Evolutionary conservation across 2,888 invertebrate genomes (phyloP), one percentile per base, ranked within the genome.

Genomic region (Osedax frankpressi): DNA sequence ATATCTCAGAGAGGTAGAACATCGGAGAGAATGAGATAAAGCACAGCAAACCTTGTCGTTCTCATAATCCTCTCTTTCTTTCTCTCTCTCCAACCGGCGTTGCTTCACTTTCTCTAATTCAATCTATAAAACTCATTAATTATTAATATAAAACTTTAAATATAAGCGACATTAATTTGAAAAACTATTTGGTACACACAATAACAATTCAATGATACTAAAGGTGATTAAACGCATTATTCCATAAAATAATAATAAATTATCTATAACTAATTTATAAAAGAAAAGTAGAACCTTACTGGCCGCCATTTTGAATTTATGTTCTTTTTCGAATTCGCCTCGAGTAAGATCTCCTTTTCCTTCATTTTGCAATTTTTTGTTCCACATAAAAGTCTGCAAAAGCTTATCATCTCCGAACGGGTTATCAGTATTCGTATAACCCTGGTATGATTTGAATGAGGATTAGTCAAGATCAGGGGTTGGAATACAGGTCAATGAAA

Each of bases 371-470:
- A 96, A 86, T 84, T 99, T 98, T 85, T 97, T 97, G 27, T 88
- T 88, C 98, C 98, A 99, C 0, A 95, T 72, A 85, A 98, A 99
- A 0, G 94, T 92, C 30, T 95, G 91, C 2, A 95, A 88, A 60
- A 98, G 88, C 80, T 94, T 93, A 0, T 92, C 92, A 87, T 98
- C 98, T 0, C 97, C 97, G 84, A 97, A 98, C 0, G 98, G 98
- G 86, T 98, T 98, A 84, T 98, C 96, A 72, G 92, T 91, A 84
- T 98, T 95, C 0, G 97, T 96, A 82, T 97, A 98, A 81, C 94
- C 93, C 84, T n/a, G n/a, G n/a, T n/a, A n/a, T n/a, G n/a, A n/a
- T n/a, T n/a, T n/a, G n/a, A n/a, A n/a, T n/a, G n/a, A n/a, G n/a
- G n/a, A n/a, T n/a, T n/a, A n/a, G n/a, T n/a, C n/a, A n/a, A n/a